phyloP scores from a whole-genome alignment of 2,888 invertebrate species.

The Lycophotia porphyrea region DNA sequence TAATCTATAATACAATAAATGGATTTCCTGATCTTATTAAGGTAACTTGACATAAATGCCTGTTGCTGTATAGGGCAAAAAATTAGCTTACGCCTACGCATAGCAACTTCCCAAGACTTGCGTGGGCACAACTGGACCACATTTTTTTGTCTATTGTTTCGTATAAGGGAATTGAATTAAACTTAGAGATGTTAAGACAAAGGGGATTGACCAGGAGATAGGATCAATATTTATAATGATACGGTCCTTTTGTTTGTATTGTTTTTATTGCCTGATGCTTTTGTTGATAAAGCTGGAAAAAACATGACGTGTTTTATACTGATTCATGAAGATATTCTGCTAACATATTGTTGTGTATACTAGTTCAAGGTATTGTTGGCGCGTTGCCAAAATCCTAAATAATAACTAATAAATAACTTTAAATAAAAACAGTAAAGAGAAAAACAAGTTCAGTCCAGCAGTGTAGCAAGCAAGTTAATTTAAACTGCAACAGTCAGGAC shows the following conservation, averaged over 20 bases:
- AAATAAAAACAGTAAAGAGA: too few relatives aligned
- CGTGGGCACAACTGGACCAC: slow-evolving; percentile 49
- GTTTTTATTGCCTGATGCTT: slow-evolving; percentile 2
- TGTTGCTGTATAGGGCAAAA: slow-evolving; percentile 47
- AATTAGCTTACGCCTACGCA: slow-evolving; percentile 54
- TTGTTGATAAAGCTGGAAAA: slow-evolving; percentile 14
- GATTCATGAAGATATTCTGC: not conserved
- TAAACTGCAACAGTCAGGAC: too few relatives aligned
- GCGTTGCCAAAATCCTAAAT: not conserved
- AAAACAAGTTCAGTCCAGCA: too few relatives aligned
- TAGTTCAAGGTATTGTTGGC: not conserved
- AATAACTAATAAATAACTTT: too few relatives aligned
- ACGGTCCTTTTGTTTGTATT: slow-evolving; percentile 20
- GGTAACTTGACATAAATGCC: slow-evolving; percentile 60
- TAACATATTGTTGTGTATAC: too few relatives aligned
- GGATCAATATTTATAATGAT: slow-evolving; percentile 36
- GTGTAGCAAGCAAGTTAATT: too few relatives aligned
- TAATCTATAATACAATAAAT: slow-evolving; percentile 51
- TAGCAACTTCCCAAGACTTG: slow-evolving; percentile 32
- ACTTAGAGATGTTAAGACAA: slow-evolving; percentile 33
- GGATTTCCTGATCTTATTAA: slow-evolving; percentile 62
- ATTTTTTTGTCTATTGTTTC: slow-evolving; percentile 57
- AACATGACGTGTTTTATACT: slow-evolving; percentile 4
- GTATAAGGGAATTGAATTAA: slow-evolving; percentile 45
- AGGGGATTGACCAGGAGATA: slow-evolving; percentile 25